Conservation (phyloP, 2,797 vertebrate genomes). For the Strix occidentalis region DNA sequence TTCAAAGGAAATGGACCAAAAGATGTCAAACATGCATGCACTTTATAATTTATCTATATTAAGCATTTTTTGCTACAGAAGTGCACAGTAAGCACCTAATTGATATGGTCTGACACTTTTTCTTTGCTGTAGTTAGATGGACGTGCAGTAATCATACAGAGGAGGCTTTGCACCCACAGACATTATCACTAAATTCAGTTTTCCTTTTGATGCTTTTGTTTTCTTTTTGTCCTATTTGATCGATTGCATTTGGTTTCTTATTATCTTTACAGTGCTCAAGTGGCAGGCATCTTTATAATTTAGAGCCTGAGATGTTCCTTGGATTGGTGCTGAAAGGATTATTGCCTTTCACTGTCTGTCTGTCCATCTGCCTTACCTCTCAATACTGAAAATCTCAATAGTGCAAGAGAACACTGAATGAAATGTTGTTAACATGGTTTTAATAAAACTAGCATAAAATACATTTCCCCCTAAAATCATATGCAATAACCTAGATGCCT, state of each 20-base stretch:
- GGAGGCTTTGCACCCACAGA: background rate
- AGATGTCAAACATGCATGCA: constrained; percentile 31
- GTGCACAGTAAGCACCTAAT: background rate
- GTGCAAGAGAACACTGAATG: background rate
- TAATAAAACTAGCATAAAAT: background rate
- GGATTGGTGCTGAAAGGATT: background rate
- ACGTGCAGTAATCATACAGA: background rate
- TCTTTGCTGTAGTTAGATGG: background rate
- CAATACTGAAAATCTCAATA: background rate
- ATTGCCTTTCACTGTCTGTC: background rate
- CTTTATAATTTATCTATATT: constrained; percentile 7
- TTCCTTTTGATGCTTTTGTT: background rate
- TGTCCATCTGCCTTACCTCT: background rate
- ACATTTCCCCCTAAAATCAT: background rate
- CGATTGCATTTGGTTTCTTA: background rate
- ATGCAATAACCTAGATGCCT: background rate
- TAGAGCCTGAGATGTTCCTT: background rate
- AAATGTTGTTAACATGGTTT: background rate
- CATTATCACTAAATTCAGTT: background rate
- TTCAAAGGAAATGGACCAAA: constrained; percentile 43
- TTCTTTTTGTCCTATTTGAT: background rate
- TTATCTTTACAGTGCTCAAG: background rate
- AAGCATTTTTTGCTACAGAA: background rate
- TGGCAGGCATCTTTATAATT: background rate
- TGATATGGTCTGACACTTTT: background rate